Evolutionary conservation across 2,888 invertebrate genomes (phyloP).

Genomic region (Caradrina kadenii): DNA sequence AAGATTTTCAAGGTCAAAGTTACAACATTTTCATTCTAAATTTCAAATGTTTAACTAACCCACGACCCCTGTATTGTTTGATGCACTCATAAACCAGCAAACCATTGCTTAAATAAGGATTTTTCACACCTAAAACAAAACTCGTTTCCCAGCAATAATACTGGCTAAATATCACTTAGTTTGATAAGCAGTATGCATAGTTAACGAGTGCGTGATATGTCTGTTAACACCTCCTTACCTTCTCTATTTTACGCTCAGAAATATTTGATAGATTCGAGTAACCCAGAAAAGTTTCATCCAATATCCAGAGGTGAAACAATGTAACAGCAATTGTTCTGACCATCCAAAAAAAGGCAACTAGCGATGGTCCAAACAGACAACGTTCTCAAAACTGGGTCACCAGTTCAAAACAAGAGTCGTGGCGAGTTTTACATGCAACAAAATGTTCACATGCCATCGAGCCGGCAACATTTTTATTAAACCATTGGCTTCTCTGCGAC

Average conservation of each 20-base stretch:
- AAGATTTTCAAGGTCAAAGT: too few relatives aligned
- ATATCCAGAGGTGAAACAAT: conserved; percentile 29
- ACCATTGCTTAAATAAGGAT: too few relatives aligned
- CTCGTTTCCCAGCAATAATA: too few relatives aligned
- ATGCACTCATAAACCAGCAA: too few relatives aligned
- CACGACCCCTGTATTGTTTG: too few relatives aligned
- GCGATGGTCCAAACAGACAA: conserved; percentile 50
- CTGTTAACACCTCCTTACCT: neutral
- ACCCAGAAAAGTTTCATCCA: conserved; percentile 24
- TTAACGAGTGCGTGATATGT: too few relatives aligned
- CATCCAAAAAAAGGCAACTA: conserved; percentile 43
- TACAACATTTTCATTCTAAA: too few relatives aligned
- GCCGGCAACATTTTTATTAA: conserved; percentile 75
- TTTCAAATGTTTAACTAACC: too few relatives aligned
- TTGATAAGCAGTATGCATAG: too few relatives aligned
- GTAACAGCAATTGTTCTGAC: conserved; percentile 36
- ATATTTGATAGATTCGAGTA: conserved; percentile 11
- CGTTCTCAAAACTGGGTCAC: conserved; percentile 52
- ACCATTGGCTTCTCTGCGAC: conserved; percentile 61
- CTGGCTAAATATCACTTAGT: too few relatives aligned
- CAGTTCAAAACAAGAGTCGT: conserved; percentile 45
- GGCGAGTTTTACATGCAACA: conserved; percentile 47
- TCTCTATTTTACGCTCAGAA: neutral
- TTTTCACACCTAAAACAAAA: too few relatives aligned
- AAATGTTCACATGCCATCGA: conserved; percentile 50